Evolutionary conservation across 2,888 invertebrate species (phyloP).

Genomic region (Itoplectis maculator): DNA sequence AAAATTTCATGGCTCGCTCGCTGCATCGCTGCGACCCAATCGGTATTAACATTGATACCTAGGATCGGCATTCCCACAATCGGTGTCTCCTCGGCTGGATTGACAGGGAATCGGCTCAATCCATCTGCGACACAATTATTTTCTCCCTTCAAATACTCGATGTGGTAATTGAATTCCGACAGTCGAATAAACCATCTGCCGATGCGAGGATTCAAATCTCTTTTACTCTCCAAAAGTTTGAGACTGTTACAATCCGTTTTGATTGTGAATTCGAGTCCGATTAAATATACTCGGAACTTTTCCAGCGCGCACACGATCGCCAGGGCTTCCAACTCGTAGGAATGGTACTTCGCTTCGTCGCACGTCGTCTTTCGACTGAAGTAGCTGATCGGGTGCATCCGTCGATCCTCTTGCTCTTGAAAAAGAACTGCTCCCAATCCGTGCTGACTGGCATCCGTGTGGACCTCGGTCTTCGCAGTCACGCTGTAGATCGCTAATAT

Average conservation of each 20-base stretch:
- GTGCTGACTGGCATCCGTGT: slow-evolving; percentile 78
- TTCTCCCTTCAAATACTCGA: slow-evolving; percentile 66
- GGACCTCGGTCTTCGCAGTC: slow-evolving; percentile 72
- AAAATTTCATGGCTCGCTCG: slow-evolving; percentile 50
- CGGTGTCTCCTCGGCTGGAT: slow-evolving; percentile 50
- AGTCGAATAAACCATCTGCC: slow-evolving; percentile 58
- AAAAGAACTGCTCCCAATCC: slow-evolving; percentile 74
- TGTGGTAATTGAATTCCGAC: slow-evolving; percentile 65
- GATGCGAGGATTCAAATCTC: slow-evolving; percentile 40
- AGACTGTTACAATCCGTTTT: slow-evolving; percentile 61
- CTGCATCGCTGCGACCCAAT: slow-evolving; percentile 63
- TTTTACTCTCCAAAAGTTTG: slow-evolving; percentile 16
- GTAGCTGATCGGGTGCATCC: slow-evolving; percentile 75
- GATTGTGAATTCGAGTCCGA: slow-evolving; percentile 62
- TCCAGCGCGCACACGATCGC: slow-evolving; percentile 59
- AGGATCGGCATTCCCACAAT: slow-evolving; percentile 63
- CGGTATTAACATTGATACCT: slow-evolving; percentile 58
- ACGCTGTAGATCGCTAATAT: slow-evolving; percentile 70
- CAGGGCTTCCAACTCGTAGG: slow-evolving; percentile 59
- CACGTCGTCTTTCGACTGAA: slow-evolving; percentile 71
- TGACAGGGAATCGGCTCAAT: slow-evolving; percentile 68
- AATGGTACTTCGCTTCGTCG: slow-evolving; percentile 69
- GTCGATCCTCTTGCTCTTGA: slow-evolving; percentile 64
- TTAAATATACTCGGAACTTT: slow-evolving; percentile 60
- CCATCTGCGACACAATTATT: slow-evolving; percentile 60